phyloP scores from a whole-genome alignment of 2,797 vertebrate species.

The Sebastes vulpes region DNA sequence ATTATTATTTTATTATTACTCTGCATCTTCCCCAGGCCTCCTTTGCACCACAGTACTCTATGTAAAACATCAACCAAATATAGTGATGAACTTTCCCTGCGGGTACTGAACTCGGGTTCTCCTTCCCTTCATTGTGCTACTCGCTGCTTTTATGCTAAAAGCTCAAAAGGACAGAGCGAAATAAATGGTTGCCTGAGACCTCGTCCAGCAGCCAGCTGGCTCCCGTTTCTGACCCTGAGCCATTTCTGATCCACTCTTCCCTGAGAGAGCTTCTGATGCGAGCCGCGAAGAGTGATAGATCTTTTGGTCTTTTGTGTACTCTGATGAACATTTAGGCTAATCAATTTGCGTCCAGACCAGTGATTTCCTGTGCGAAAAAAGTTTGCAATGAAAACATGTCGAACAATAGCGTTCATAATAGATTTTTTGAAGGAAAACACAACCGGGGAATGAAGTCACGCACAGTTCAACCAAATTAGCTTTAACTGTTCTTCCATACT shows the following conservation, averaged over 20 bases:
- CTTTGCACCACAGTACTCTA: slow-evolving; percentile 15
- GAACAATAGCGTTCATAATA: slow-evolving; percentile 32
- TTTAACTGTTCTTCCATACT: background rate
- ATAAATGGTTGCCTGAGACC: slow-evolving; percentile 59
- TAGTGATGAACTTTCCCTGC: slow-evolving; percentile 54
- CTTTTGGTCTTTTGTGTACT: slow-evolving; percentile 45
- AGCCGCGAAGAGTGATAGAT: slow-evolving; percentile 56
- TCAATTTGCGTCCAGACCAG: slow-evolving; percentile 69
- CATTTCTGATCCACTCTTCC: slow-evolving; percentile 53
- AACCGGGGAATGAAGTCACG: background rate
- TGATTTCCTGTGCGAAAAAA: slow-evolving; percentile 65
- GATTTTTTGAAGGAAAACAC: slow-evolving; percentile 24
- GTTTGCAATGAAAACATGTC: slow-evolving; percentile 55
- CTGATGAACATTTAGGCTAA: slow-evolving; percentile 76
- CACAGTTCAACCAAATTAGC: background rate
- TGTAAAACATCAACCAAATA: slow-evolving; percentile 60
- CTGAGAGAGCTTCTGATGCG: slow-evolving; percentile 42
- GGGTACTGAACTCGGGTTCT: slow-evolving; percentile 48
- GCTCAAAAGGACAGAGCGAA: slow-evolving; percentile 61
- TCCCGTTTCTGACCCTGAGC: slow-evolving; percentile 54
- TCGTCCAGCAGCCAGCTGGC: slow-evolving; percentile 65
- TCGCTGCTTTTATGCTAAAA: slow-evolving; percentile 69
- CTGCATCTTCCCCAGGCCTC: background rate
- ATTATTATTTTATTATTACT: slow-evolving; percentile 11
- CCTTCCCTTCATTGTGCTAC: slow-evolving; percentile 55